Evolutionary conservation across 2,113 vertebrate genomes (phyloP).

Genomic region (Erythrolamprus reginae): DNA sequence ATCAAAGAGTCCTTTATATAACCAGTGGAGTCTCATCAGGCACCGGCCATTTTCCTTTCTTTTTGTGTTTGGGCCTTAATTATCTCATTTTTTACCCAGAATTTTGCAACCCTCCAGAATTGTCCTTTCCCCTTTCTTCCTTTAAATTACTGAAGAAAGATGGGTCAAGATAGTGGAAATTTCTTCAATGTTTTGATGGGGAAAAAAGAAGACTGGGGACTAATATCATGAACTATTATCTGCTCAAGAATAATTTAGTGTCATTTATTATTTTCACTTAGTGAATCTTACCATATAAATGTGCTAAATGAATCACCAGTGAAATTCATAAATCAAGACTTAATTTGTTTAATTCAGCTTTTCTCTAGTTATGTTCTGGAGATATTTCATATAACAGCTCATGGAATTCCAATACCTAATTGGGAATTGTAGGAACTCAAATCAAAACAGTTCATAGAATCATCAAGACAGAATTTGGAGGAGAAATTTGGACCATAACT

Average conservation of each 20-base stretch:
- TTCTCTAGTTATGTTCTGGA: not conserved
- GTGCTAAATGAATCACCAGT: constrained; percentile 1
- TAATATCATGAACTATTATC: not conserved
- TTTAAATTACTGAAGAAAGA: not conserved
- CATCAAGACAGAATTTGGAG: not conserved
- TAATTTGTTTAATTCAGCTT: not conserved
- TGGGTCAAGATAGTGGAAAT: not conserved
- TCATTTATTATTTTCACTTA: constrained; percentile 19
- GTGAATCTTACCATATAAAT: not conserved
- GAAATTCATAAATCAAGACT: constrained; percentile 14
- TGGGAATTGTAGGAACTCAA: not conserved
- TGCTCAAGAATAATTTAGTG: not conserved
- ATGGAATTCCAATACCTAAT: not conserved
- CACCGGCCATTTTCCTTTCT: not conserved
- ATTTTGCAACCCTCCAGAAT: not conserved
- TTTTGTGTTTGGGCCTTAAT: not conserved
- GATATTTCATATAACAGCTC: not conserved
- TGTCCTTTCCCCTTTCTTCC: not conserved
- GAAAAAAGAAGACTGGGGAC: not conserved
- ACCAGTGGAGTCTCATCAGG: not conserved
- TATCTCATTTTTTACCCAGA: not conserved
- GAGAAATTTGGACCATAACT: not conserved
- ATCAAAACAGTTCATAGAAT: not conserved
- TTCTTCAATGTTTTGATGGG: not conserved
- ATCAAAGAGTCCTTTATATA: not conserved